These are phyloP conservation scores for Cheilosia vulpina DNA, from an alignment of 2,888 invertebrate genomes.

Conservation along the genomic window DNA sequence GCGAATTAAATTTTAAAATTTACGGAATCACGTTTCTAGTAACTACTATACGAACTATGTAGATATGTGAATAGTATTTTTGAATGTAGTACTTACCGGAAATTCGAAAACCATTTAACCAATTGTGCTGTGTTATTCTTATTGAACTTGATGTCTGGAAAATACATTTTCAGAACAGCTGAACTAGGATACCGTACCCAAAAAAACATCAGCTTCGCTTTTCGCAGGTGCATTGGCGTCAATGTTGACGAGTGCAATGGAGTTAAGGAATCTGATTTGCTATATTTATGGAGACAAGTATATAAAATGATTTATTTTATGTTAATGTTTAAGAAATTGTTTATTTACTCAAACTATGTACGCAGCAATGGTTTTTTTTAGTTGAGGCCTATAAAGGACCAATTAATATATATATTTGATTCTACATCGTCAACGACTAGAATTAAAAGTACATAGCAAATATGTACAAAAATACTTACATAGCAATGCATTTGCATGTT, in stretches of 20 bases:
- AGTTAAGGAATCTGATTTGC: slow-evolving; percentile 88
- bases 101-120: slow-evolving; percentile 99
- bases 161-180: slow-evolving; percentile 99
- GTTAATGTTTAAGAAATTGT: not conserved
- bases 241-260: slow-evolving; percentile 96
- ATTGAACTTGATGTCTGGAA: slow-evolving; percentile 99
- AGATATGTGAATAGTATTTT: not conserved
- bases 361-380: not conserved
- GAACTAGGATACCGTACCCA: slow-evolving; percentile 99
- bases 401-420: no score
- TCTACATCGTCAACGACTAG: no score
- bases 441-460: no score
- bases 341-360: slow-evolving; percentile 11
- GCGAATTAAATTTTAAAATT: no score
- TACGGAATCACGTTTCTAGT: no score
- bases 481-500: not conserved
- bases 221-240: slow-evolving; percentile 99
- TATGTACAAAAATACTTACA: not conserved
- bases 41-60: not conserved
- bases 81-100: slow-evolving; percentile 90
- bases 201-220: slow-evolving; percentile 99
- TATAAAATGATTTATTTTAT: slow-evolving; percentile 35
- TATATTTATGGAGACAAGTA: slow-evolving; percentile 78
- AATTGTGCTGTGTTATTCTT: slow-evolving; percentile 99
- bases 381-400: no score